Base-by-base conservation (phyloP, 2,113 vertebrate species). In the Amphilophus citrinellus region DNA sequence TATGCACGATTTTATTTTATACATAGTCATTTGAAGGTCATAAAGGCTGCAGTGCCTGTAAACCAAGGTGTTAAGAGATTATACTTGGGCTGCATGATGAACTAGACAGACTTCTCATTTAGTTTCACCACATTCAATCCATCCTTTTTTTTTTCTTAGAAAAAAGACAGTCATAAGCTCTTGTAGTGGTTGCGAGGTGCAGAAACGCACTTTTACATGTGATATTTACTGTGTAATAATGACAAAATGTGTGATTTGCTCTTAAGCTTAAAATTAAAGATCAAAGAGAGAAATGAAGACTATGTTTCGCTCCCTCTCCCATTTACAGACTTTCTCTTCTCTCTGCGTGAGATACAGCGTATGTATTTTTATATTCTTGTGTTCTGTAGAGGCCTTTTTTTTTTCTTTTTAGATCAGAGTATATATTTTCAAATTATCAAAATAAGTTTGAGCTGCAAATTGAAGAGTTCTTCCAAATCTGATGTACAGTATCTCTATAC, bases 381-480 rank as follows among this genome's bases (percentile, higher is more conserved):
- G 24, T 3, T 10, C 30, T 17, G 11, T 8, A 10, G 37, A 39
- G 37, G 8, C 9, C 37, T 20, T 71, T 71, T 50, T 24, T 71
- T 71, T 30, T 71, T 30, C 15, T 71, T 71, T 71, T 5, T 11
- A 47, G 58, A 82, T 11, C 24, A 66, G 15, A 39, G 47, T 13
- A 66, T 84, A 10, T 61, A 13, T 30, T 79, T 85, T 60, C 35
- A 76, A 58, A 85, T 39, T 22, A 10, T 75, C 50, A 1, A 47
- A 61, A 66, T 24, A 59, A 65, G n/a, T 50, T 27, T 60, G 42
- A 66, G 13, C 60, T 39, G 32, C 7, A 47, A 77, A 76, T 61
- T 15, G 18, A 37, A 58, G 18, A 27, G 37, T 18, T 62, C 30
- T 11, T 22, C 20, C 7, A 57, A 15, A 58, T 32, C 6, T 68